Percentiles rank a stretch among this genome's conserved stretches.
These are phyloP conservation scores for Daphoenositta chrysoptera DNA, from an alignment of 2,113 vertebrate genomes.

Conservation along the genomic window DNA sequence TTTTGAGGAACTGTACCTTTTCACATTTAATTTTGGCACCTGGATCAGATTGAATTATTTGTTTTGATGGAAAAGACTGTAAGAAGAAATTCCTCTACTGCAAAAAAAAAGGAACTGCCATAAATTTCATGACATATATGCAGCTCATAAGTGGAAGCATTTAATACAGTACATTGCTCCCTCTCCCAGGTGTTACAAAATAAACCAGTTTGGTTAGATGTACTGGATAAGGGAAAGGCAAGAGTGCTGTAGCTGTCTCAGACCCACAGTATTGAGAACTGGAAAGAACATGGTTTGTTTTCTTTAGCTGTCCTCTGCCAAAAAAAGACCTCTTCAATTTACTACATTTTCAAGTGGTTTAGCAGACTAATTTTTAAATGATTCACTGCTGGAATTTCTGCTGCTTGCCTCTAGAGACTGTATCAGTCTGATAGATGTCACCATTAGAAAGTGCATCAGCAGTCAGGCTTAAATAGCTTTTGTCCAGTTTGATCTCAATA, in stretches of 20 bases:
- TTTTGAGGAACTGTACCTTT: neutral
- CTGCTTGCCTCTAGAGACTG: neutral
- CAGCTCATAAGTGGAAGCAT: neutral
- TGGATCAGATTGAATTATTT: neutral
- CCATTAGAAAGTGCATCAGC: neutral
- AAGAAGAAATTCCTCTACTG: neutral
- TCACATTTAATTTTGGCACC: neutral
- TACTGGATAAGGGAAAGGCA: neutral
- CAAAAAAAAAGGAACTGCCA: neutral
- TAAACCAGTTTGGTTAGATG: neutral
- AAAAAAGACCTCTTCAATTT: neutral
- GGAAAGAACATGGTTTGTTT: neutral
- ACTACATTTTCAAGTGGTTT: neutral
- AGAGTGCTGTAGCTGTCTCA: neutral
- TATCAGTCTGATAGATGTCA: neutral
- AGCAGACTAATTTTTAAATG: neutral
- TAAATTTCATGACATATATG: neutral
- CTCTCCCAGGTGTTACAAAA: neutral
- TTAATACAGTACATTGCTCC: neutral
- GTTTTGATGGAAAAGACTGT: neutral
- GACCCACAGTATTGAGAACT: neutral
- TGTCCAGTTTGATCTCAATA: neutral
- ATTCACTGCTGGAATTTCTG: neutral
- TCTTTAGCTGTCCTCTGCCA: neutral
- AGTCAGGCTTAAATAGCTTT: neutral